A percentile compares a stretch with the other conserved stretches of the same genome.
Conservation (phyloP, 2,888 invertebrate species). For the Scaptomyza parva region DNA sequence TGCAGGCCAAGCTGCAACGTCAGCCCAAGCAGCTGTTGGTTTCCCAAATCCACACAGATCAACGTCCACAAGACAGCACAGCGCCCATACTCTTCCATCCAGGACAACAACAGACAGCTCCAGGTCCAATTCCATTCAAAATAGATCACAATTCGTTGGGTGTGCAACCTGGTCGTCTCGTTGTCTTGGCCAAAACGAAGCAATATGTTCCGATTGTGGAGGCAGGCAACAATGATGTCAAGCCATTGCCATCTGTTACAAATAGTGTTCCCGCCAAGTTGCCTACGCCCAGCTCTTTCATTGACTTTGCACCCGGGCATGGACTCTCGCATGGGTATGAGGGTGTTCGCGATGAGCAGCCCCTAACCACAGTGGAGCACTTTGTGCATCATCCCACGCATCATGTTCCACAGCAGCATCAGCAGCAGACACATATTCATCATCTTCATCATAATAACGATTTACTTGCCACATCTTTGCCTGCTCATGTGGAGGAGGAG, state of each 20-base stretch:
- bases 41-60: slow-evolving; percentile 18
- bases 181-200: slow-evolving; percentile 81
- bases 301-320: slow-evolving; percentile 65
- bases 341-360: slow-evolving; percentile 53
- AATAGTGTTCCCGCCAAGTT: slow-evolving; percentile 39
- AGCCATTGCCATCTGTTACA: slow-evolving; percentile 19
- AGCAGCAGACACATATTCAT: background rate
- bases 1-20: slow-evolving; percentile 77
- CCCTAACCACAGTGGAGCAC: slow-evolving; percentile 60
- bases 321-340: slow-evolving; percentile 82
- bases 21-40: slow-evolving; percentile 60
- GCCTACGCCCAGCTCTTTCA: slow-evolving; percentile 69
- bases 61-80: slow-evolving; percentile 80
- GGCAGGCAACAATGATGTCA: slow-evolving; percentile 66
- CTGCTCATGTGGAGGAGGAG: slow-evolving; percentile 51
- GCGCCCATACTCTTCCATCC: slow-evolving; percentile 83
- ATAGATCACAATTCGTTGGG: slow-evolving; percentile 48
- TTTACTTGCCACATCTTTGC: slow-evolving; percentile 47
- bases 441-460: slow-evolving; percentile 9
- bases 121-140: slow-evolving; percentile 18
- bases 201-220: slow-evolving; percentile 82
- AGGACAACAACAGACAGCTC: slow-evolving; percentile 13
- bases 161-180: slow-evolving; percentile 68
- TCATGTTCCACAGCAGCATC: slow-evolving; percentile 3
- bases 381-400: slow-evolving; percentile 47